Conservation (phyloP, 2,888 invertebrate species). For the Spilarctia lutea region DNA sequence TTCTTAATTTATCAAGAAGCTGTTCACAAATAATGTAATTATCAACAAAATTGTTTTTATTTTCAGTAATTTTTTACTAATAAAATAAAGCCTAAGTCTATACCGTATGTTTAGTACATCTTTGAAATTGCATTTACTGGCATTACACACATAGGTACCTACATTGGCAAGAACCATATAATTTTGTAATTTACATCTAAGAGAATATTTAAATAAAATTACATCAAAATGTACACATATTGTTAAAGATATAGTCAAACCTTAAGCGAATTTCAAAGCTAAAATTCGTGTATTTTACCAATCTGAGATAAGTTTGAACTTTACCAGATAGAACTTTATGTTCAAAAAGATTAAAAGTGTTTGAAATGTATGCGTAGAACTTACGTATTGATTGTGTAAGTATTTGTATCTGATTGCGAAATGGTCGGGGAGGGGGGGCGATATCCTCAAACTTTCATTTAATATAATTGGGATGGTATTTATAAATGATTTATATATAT, state of each 20-base stretch:
- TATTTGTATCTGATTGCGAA: slow-evolving; percentile 51
- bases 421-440: no score
- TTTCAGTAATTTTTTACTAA: background rate
- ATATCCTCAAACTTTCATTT: slow-evolving; percentile 43
- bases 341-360: slow-evolving; percentile 17
- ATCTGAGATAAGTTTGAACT: no score
- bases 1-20: no score
- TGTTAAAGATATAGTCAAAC: no score
- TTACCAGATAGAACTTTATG: no score
- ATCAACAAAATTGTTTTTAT: no score
- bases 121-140: background rate
- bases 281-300: background rate
- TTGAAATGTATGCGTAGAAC: slow-evolving; percentile 47
- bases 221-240: no score
- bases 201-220: background rate
- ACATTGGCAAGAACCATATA: no score
- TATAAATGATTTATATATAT: slow-evolving; percentile 29
- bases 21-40: no score
- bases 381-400: slow-evolving; percentile 53
- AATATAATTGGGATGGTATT: slow-evolving; percentile 40
- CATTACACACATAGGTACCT: no score
- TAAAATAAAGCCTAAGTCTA: background rate
- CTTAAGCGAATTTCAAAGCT: background rate
- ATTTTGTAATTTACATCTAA: background rate
- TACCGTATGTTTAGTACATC: background rate